phyloP scores from a whole-genome alignment of 2,888 invertebrate genomes.

The Nemoura dubitans region DNA sequence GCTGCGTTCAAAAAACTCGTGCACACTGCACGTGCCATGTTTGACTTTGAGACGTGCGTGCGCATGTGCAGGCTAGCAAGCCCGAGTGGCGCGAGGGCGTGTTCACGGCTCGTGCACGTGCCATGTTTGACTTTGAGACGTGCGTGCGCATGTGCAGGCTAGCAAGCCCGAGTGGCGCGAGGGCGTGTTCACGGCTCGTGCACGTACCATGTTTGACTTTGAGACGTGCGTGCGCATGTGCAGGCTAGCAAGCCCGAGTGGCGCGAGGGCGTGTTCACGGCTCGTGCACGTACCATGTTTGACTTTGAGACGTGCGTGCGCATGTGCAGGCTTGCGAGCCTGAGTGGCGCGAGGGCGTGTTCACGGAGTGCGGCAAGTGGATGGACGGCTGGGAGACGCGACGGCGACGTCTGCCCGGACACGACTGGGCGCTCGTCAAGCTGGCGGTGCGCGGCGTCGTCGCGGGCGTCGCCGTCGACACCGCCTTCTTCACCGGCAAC shows the following conservation, averaged over 20 bases:
- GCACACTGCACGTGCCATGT: too few relatives aligned
- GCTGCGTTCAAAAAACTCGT: too few relatives aligned
- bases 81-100: too few relatives aligned
- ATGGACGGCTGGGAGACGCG: conserved; percentile 77
- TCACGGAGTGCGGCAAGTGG: conserved; percentile 72
- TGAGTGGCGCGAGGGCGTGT: conserved; percentile 66
- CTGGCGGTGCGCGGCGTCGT: conserved; percentile 65
- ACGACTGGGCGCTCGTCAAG: conserved; percentile 71
- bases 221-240: too few relatives aligned
- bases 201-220: too few relatives aligned
- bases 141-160: too few relatives aligned
- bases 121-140: too few relatives aligned
- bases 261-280: conserved; percentile 67
- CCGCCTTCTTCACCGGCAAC: conserved; percentile 72
- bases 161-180: too few relatives aligned
- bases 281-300: not conserved
- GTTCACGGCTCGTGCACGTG: not conserved
- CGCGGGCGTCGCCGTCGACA: conserved; percentile 67
- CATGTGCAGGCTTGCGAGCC: conserved; percentile 65
- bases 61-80: too few relatives aligned
- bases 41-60: too few relatives aligned
- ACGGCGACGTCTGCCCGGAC: conserved; percentile 67
- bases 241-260: conserved; percentile 66
- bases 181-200: not conserved
- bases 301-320: too few relatives aligned